Evolutionary conservation across 1,140 invertebrate species (phyloP), one percentile per base, ranked within the genome.

Genomic region (Pomacea maculata): DNA sequence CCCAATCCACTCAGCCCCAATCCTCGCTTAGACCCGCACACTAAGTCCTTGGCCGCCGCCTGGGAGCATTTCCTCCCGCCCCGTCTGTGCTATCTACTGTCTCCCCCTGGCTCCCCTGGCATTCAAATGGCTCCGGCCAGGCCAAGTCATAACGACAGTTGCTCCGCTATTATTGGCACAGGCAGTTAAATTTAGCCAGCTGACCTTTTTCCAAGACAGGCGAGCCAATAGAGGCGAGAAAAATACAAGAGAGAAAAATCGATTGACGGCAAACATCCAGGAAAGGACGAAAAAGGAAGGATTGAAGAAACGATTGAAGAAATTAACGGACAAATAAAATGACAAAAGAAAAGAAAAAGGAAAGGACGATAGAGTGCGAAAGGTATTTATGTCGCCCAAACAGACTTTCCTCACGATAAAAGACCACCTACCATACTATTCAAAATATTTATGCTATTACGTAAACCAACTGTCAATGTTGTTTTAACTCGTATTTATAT

Each of bases 131-230:
- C 55, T 34, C 45, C 52, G 29, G 71, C n/a, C 70, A 34, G 17
- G 55, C 45, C 67, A 55, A 21, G 77, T 67, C 54, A 55, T 21
- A 64, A 12, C 61, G 75, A 54, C 74, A 77, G 70, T 55, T 78
- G 74, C 25, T 63, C 21, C 29, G 29, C 78, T 78, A 68, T 82
- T 75, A 54, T 82, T 76, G 71, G 61, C 57, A 54, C n/a, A 25
- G 63, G 17, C 19, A 55, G 52, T 77, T 82, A 79, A 79, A 75
- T 82, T 61, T 79, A 65, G 65, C 77, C 21, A 9, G 55, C 45
- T 78, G 76, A 79, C 78, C 78, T 82, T 64, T 79, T 81, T 73
- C 78, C 72, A 75, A 34, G 64, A 70, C 64, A 45, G 63, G 34
- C 29, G 34, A 78, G 15, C 61, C 34, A 78, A 68, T 52, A 68